Base-by-base conservation (phyloP, 2,113 vertebrate genomes). In the Thamnaconus septentrionalis region DNA sequence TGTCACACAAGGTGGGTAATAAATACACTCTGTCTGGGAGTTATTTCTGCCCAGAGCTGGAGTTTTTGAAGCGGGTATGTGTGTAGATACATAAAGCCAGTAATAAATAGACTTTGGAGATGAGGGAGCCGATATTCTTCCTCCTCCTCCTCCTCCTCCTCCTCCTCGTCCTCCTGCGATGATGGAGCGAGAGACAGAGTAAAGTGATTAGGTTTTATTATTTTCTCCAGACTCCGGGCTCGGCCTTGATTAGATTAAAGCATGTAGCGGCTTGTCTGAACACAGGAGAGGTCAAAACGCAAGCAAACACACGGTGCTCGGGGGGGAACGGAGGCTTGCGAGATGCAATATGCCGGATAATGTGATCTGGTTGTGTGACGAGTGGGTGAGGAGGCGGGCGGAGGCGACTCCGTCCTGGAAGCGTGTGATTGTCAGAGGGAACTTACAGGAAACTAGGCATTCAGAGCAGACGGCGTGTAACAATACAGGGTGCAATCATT, bases 121-220 rank as follows among this genome's bases (percentile, higher is more conserved):
- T 81, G 77, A 85, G 73, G 69, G 47, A 65, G 70, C 45, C 56
- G 56, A 61, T 56, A 80, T 58, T 66, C 65, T 70, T 75, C 50
- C 55, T 68, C 56, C 10, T 75, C 58, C 11, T 79, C 61, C 59
- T 71, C 55, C 41, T 77, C 69, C 71, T 77, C 56, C n/a, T 78
- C 63, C 58, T 71, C 55, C 41, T 77, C 67, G 69, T 71, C 46
- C 51, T 69, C 69, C 79, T 73, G 73, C 75, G 65, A 61, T 66
- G 71, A 77, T 62, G 62, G 56, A 77, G 63, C 47, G 48, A 66
- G 56, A 46, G 79, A 51, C 47, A 44, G 62, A 61, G 73, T 76
- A 64, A 76, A 81, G 82, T 76, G 69, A 86, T 88, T 83, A 81
- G 49, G 63, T 85, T 79, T 84, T 85, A 81, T 84, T 81, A 76